phyloP scores from a whole-genome alignment of 2,888 invertebrate species.

The Drosophila anomalata region DNA sequence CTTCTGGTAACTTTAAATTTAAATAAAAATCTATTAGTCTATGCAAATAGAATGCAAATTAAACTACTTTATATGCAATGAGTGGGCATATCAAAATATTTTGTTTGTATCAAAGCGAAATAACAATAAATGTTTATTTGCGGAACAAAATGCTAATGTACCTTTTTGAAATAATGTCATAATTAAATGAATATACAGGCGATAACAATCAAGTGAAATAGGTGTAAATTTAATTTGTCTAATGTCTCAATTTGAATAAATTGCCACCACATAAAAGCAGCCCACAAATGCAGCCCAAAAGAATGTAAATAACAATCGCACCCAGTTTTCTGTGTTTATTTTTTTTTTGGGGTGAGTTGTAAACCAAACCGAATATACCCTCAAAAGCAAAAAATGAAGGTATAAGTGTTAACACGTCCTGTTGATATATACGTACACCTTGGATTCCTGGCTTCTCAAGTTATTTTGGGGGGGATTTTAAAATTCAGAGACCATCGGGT shows the following conservation, averaged over 20 bases:
- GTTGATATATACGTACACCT: constrained; percentile 50
- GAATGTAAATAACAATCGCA: constrained; percentile 62
- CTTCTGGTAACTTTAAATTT: not conserved
- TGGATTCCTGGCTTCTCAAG: constrained; percentile 8
- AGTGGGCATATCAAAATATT: not conserved
- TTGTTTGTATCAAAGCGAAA: constrained; percentile 23
- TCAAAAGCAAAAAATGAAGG: constrained; percentile 29
- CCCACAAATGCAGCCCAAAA: constrained; percentile 39
- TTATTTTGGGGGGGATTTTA: constrained; percentile 58
- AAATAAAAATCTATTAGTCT: not conserved
- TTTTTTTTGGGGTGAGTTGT: not conserved
- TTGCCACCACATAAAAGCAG: constrained; percentile 47
- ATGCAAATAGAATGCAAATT: not conserved
- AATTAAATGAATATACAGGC: constrained; percentile 59
- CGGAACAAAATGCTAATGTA: constrained; percentile 66
- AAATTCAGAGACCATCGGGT: constrained; percentile 80
- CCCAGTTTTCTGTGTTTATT: constrained; percentile 26
- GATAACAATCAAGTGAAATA: constrained; percentile 81
- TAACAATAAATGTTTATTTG: constrained; percentile 62
- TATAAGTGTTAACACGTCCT: constrained; percentile 66
- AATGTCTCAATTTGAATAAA: constrained; percentile 83
- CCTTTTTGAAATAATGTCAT: constrained; percentile 34
- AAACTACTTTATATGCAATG: not conserved
- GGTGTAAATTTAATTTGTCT: constrained; percentile 83
- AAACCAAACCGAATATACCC: constrained; percentile 49